These are phyloP conservation scores for Beroe ovata DNA, from an alignment of 37 sponge, comb jelly and placozoan genomes.

Conservation along the genomic window DNA sequence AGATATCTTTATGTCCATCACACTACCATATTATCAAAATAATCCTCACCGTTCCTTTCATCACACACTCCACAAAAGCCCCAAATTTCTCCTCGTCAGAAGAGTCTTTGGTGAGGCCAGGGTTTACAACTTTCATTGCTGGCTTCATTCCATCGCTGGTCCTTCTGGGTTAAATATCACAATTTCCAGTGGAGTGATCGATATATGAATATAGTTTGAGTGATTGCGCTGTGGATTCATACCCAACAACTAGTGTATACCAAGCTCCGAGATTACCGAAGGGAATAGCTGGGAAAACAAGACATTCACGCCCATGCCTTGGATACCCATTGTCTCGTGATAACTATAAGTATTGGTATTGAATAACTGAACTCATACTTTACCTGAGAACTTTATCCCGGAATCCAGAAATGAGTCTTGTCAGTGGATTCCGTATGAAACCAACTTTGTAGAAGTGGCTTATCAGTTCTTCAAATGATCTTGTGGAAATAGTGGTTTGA, in stretches of 20 bases:
- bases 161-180: background rate
- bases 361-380: too few species aligned
- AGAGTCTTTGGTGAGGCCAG: background rate
- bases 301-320: too few species aligned
- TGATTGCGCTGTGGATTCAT: too few species aligned
- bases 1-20: too few species aligned
- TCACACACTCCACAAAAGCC: conserved; percentile 35
- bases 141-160: conserved; percentile 3
- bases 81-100: background rate
- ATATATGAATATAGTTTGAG: too few species aligned
- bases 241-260: too few species aligned
- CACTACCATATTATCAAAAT: too few species aligned
- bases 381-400: conserved; percentile 53
- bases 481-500: background rate
- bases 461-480: background rate
- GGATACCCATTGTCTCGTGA: too few species aligned
- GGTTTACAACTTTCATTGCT: background rate
- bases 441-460: conserved; percentile 46
- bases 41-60: conserved; percentile 1
- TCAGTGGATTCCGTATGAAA: conserved; percentile 24
- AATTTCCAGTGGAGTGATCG: background rate
- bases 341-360: too few species aligned
- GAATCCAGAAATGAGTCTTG: conserved; percentile 30
- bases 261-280: too few species aligned
- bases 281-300: too few species aligned